Evolutionary conservation across 2,888 invertebrate genomes (phyloP), one percentile per base, ranked within the genome.

Genomic region (Philopedon plagiatum): DNA sequence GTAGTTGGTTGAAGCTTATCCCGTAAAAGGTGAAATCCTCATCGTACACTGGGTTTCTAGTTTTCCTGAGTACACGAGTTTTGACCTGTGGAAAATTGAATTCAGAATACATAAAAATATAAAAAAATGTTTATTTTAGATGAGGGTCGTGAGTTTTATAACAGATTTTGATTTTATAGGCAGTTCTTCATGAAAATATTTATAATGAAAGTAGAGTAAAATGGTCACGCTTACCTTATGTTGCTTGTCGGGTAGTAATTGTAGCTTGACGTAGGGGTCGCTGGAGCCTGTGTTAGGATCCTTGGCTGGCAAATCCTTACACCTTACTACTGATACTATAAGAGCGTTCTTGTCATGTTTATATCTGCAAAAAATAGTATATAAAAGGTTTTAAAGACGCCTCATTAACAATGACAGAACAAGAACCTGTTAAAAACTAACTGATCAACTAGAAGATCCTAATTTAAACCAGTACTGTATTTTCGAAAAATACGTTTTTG

Each of bases 11-110:
- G 77, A 93, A 91, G 58, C 92, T 79, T 80, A 97, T 91, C 65
- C 98, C 98, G 84, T 98, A 99, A 89, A 99, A 99, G 0, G 98
- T 99, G 85, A 99, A 99, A 85, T 98, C 98, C 86, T 99, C 99
- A 82, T 99, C 98, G 86, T 98, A 99, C 1, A 96, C 93, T 0
- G 99, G 99, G 87, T 96, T 96, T 63, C 95, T 90, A 51, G 99
- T 98, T 85, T 98, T 98, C 77, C 98, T 92, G 39, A 99, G 91
- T 7, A 99, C 98, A 69, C 98, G 90, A 23, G 80, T 79, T 72
- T 79, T 79, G 8, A 75, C 75, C 72, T 75, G 21, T 7, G 34
- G 41, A 39, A 4, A 23, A 51, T 5, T 44, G 7, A 44, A 18
- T 39, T 11, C n/a, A n/a, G n/a, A n/a, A n/a, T n/a, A n/a, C n/a